Conservation (phyloP, 2,888 invertebrate species). For the Caradrina kadenii region DNA sequence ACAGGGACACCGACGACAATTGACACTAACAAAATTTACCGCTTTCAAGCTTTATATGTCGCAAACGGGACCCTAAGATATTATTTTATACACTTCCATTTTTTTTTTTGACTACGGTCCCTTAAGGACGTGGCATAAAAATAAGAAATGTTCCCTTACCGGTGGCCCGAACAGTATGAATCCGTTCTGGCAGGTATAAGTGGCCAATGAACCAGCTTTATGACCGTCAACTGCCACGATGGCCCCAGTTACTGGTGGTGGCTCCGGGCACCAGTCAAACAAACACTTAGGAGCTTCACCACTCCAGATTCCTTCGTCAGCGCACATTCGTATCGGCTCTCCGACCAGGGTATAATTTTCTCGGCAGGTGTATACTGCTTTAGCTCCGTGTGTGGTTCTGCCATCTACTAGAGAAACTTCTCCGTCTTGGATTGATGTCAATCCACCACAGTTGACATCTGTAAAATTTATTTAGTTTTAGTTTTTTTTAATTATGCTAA, state of each 20-base stretch:
- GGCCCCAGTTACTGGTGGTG: slow-evolving; percentile 94
- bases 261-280: slow-evolving; percentile 97
- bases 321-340: slow-evolving; percentile 93
- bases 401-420: slow-evolving; percentile 92
- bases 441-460: slow-evolving; percentile 95
- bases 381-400: slow-evolving; percentile 95
- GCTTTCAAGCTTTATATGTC: too few species aligned
- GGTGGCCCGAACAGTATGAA: slow-evolving; percentile 96
- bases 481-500: too few species aligned
- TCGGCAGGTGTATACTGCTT: slow-evolving; percentile 94
- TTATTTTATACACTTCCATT: too few species aligned
- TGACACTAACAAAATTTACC: too few species aligned
- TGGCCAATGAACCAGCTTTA: slow-evolving; percentile 95
- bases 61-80: too few species aligned
- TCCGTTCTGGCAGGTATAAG: slow-evolving; percentile 95
- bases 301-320: slow-evolving; percentile 94
- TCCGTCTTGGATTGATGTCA: slow-evolving; percentile 93
- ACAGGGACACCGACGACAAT: too few species aligned
- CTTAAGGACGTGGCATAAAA: too few species aligned
- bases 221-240: slow-evolving; percentile 93
- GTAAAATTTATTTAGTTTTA: slow-evolving; percentile 48
- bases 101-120: too few species aligned
- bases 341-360: slow-evolving; percentile 97
- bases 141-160: slow-evolving; percentile 84
- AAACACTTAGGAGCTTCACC: slow-evolving; percentile 95